Base-by-base conservation (phyloP, 2,113 vertebrate species). In the Aspiorhynchus laticeps region DNA sequence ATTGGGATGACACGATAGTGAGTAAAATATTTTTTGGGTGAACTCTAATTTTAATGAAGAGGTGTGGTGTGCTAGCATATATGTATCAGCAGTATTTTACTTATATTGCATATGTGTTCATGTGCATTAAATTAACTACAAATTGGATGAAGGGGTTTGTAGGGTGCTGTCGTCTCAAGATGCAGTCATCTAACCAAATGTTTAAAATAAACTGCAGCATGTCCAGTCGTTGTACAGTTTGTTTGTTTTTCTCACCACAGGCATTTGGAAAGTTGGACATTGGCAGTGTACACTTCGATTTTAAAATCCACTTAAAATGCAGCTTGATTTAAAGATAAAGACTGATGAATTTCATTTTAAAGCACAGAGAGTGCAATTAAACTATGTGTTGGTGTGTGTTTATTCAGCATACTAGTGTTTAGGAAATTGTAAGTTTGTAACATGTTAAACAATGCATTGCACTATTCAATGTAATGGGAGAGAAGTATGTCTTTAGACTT, bases 231-330 rank as follows among this genome's bases (percentile, higher is more conserved):
- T 86, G 15, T 33, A 36, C 17, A 53, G 4, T 14, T n/a, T n/a
- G n/a, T n/a, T n/a, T 36, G 73, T 46, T 73, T 11, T 43, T 43
- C 11, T 56, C 48, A 46, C 46, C 85, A 74, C 77, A 80, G 33
- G 63, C 19, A 71, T 86, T 80, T 86, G 48, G 85, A 85, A 74
- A 73, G 24, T 36, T 31, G 59, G 36, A 56, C 87, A 78, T 78
- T 77, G 43, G 59, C 36, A 65, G 11, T 38, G 2, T 71, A 56
- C 61, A 46, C 36, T 31, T 71, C 67, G 46, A 61, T n/a, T 80
- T 84, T 17, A 65, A 87, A 46, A 65, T 63, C 28, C n/a, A 21
- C 59, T 28, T 31, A 4, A 56, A 67, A 26, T 41, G 7, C 15
- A 7, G 8, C n/a, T 46, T 43, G 12, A 63, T 26, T 80, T 80